Evolutionary conservation across 92 coral and sea anemone genomes (phyloP), one percentile per base, ranked within the genome.

Genomic region (Porites evermanni): DNA sequence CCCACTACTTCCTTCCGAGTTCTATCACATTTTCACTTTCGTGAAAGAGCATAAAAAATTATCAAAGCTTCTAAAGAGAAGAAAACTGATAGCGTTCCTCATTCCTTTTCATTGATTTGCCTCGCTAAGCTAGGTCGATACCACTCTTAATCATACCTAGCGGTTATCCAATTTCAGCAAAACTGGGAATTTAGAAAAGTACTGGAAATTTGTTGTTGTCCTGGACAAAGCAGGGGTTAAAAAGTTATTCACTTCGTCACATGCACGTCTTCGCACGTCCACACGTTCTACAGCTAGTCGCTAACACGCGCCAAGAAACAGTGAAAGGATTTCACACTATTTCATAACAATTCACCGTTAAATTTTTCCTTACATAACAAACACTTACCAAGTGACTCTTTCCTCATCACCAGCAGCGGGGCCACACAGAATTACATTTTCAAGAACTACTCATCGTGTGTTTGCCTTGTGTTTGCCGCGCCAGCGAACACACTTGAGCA

Each of bases 221-320:
- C 60, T 64, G 72, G 80, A 77, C 50, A 38, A 38, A 38, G 6
- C 47, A 38, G 47, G 47, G 6, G 80, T 16, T 14, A 77, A 79
- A 44, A 1, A 18, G 19, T 7, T 17, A 47, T 64, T 44, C 38
- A 77, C 12, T 23, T 26, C n/a, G 8, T 66, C 61, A 32, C 63
- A 14, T 78, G 44, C 70, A 12, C 53, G 60, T 14, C 68, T 53
- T 38, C 68, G 4, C 63, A 76, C 67, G 80, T 76, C 23, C 44
- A 8, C 12, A 10, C 61, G 61, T 11, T 38, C 47, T 0, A 38
- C 2, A 38, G 47, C 6, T 38, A 38, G 47, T 38, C 44, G 51
- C 24, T 78, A 72, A 13, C 83, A 64, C 38, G 72, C 80, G 80
- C 72, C 72, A 8, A 17, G 19, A 19, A 58, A 38, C 50, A 52